Percentiles rank a stretch among this genome's conserved stretches.
phyloP scores from a whole-genome alignment of 2,797 vertebrate genomes.

The Mormyrus hasselquistii region DNA sequence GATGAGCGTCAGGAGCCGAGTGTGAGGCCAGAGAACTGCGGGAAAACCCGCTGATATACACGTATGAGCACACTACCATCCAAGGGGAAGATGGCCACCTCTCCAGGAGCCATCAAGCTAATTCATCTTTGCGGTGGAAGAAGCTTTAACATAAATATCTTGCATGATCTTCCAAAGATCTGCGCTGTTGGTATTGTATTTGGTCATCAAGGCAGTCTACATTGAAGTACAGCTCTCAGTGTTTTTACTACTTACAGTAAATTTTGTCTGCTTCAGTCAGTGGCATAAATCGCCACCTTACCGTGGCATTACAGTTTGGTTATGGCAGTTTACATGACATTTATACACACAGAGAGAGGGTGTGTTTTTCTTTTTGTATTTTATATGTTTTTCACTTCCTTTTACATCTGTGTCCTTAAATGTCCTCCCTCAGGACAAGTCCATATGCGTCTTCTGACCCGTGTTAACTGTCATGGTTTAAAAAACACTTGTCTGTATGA shows the following conservation, averaged over 20 bases:
- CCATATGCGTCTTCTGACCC: constrained; percentile 41
- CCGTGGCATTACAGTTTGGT: background rate
- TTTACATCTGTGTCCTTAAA: constrained; percentile 31
- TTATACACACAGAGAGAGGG: background rate
- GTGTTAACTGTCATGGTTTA: constrained; percentile 41
- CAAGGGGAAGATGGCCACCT: background rate
- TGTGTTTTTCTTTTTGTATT: constrained; percentile 18
- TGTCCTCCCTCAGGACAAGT: constrained; percentile 34
- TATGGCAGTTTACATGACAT: background rate
- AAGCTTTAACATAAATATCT: background rate
- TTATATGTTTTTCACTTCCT: constrained; percentile 33
- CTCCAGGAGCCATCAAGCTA: background rate
- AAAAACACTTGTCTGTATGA: constrained; percentile 42
- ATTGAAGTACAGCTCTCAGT: background rate
- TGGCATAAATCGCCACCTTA: background rate
- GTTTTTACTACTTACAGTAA: background rate
- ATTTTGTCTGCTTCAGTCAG: background rate
- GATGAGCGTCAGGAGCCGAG: background rate
- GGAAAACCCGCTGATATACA: background rate
- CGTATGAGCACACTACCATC: background rate
- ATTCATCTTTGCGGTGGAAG: background rate
- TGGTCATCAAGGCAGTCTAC: background rate
- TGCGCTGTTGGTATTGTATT: background rate
- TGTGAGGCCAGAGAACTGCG: background rate
- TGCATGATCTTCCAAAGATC: background rate